These are phyloP conservation scores for Diarsia brunnea DNA, from an alignment of 2,888 invertebrate genomes.

Conservation along the genomic window DNA sequence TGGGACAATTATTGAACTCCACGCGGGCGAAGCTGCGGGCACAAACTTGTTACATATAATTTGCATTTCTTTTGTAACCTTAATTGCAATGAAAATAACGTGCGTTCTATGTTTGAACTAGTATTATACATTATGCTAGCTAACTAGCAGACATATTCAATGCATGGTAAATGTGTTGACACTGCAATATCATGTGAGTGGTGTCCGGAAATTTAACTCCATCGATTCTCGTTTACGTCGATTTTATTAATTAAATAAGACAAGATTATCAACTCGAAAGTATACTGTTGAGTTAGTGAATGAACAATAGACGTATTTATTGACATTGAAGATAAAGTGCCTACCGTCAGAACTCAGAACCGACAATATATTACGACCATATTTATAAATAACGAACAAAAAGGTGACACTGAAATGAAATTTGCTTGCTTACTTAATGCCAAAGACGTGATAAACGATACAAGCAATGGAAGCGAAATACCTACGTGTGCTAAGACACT, in stretches of 20 bases:
- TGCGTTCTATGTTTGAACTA: not conserved
- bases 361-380: not conserved
- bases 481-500: slow-evolving; percentile 6
- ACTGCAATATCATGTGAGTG: not conserved
- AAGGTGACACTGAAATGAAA: slow-evolving; percentile 19
- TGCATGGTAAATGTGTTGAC: slow-evolving; percentile 6
- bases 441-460: slow-evolving; percentile 30
- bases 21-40: too few relatives aligned
- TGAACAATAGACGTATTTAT: not conserved
- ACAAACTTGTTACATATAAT: too few relatives aligned
- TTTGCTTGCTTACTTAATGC: slow-evolving; percentile 26
- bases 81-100: slow-evolving; percentile 9
- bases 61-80: too few relatives aligned
- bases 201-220: slow-evolving; percentile 7
- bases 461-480: slow-evolving; percentile 12
- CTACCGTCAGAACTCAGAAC: slow-evolving; percentile 2
- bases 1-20: too few relatives aligned
- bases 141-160: not conserved
- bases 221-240: not conserved
- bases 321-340: not conserved
- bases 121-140: not conserved
- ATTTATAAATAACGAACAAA: not conserved
- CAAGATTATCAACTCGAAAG: slow-evolving; percentile 2
- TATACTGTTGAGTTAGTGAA: slow-evolving; percentile 2
- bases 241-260: not conserved